Percentiles rank a stretch among this genome's conserved stretches.
phyloP scores from a whole-genome alignment of 2,888 invertebrate genomes.

The Clistopyga incitator region DNA sequence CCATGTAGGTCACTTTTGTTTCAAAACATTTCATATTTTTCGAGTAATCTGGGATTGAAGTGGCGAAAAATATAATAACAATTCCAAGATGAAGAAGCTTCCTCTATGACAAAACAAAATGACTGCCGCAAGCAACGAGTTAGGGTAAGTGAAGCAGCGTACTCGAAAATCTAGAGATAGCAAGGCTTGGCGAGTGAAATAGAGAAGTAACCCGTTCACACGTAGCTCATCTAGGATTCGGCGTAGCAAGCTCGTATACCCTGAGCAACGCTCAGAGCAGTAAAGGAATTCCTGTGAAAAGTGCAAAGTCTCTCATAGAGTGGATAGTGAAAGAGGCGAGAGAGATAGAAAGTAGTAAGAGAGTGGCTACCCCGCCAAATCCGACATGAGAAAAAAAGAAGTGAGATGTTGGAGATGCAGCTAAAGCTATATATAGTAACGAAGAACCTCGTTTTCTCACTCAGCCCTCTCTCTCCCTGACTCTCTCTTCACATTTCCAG shows the following conservation, averaged over 20 bases:
- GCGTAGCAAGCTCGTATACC: conserved; percentile 38
- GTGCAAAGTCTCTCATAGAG: conserved; percentile 55
- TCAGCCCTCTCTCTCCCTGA: conserved; percentile 57
- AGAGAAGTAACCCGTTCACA: conserved; percentile 43
- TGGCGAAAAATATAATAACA: neutral
- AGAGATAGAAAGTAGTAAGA: conserved; percentile 37
- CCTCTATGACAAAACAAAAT: neutral
- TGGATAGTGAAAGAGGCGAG: conserved; percentile 23
- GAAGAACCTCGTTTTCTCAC: conserved; percentile 61
- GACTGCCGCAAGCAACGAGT: neutral
- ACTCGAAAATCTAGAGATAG: conserved; percentile 26
- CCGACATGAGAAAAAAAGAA: conserved; percentile 46
- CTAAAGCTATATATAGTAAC: conserved; percentile 28
- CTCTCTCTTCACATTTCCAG: conserved; percentile 33
- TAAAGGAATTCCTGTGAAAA: conserved; percentile 45
- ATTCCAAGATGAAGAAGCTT: neutral
- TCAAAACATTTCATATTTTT: neutral
- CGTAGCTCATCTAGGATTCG: conserved; percentile 46
- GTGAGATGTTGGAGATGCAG: conserved; percentile 38
- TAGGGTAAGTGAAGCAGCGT: neutral
- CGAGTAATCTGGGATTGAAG: neutral
- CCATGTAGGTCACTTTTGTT: neutral
- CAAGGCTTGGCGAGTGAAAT: conserved; percentile 37
- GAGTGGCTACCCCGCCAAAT: conserved; percentile 53
- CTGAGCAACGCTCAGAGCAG: conserved; percentile 14